Percentiles rank a stretch among this genome's conserved stretches.
Conservation (phyloP, 1,140 invertebrate species). For the Pogonus chalceus region DNA sequence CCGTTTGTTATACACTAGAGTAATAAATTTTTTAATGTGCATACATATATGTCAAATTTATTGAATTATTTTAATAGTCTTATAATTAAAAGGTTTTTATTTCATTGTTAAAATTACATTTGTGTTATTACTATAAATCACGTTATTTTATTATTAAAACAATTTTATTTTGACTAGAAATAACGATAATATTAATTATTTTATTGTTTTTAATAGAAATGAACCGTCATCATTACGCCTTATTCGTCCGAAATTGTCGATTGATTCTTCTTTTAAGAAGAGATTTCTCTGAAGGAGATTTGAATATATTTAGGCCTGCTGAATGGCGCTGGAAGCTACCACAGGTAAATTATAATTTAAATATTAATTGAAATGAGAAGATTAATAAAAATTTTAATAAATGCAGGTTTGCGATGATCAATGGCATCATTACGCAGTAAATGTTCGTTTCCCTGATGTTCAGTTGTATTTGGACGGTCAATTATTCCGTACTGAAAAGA, state of each 20-base stretch:
- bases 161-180: not conserved
- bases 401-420: slow-evolving; percentile 86
- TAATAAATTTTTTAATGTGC: not conserved
- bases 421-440: slow-evolving; percentile 97
- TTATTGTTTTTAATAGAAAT: slow-evolving; percentile 58
- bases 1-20: not conserved
- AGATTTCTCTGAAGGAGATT: slow-evolving; percentile 84
- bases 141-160: not conserved
- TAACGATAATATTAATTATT: too few species aligned
- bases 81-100: too few species aligned
- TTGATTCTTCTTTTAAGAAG: slow-evolving; percentile 84
- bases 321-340: slow-evolving; percentile 95
- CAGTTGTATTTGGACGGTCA: slow-evolving; percentile 85
- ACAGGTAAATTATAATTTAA: slow-evolving; percentile 40
- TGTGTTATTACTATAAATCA: too few species aligned
- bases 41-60: too few species aligned
- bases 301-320: slow-evolving; percentile 93
- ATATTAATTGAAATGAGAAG: slow-evolving; percentile 2
- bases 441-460: slow-evolving; percentile 82
- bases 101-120: too few species aligned
- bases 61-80: too few species aligned
- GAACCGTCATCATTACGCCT: slow-evolving; percentile 95
- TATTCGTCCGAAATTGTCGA: slow-evolving; percentile 94
- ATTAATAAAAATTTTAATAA: slow-evolving; percentile 9
- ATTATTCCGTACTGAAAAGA: slow-evolving; percentile 64